A percentile compares a stretch with the other conserved stretches of the same genome.
Evolutionary conservation across 2,113 vertebrate genomes (phyloP).

Genomic region (Hemicordylus capensis): DNA sequence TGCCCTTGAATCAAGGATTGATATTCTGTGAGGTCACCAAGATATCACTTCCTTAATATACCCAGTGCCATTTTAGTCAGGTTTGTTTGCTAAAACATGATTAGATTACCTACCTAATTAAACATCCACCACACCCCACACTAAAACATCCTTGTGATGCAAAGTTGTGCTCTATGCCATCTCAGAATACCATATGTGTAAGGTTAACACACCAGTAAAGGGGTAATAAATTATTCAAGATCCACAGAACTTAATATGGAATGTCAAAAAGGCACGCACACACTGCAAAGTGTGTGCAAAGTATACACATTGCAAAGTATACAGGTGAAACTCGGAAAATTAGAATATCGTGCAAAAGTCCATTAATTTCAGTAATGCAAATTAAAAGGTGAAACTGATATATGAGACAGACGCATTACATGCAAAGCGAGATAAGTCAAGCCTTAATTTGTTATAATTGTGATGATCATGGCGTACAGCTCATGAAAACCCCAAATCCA

Average conservation of each 20-base stretch:
- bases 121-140: not conserved
- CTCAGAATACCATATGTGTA: not conserved
- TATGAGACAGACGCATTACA: too few species aligned
- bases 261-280: not conserved
- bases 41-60: not conserved
- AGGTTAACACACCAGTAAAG: not conserved
- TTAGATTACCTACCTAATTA: rapidly evolving
- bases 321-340: too few species aligned
- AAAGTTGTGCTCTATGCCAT: not conserved
- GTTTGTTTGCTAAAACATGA: not conserved
- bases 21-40: not conserved
- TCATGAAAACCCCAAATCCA: too few species aligned
- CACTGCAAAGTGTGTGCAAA: not conserved
- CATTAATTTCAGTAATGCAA: too few species aligned
- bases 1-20: not conserved
- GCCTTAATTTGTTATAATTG: too few species aligned
- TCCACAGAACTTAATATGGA: not conserved
- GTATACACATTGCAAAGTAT: not conserved
- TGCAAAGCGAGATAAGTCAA: too few species aligned
- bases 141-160: too few species aligned
- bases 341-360: too few species aligned
- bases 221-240: not conserved
- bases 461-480: too few species aligned
- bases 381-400: too few species aligned
- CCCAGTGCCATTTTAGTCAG: rapidly evolving